These are phyloP conservation scores for Spialia ferax DNA, from an alignment of 2,888 invertebrate species.

Conservation along the genomic window DNA sequence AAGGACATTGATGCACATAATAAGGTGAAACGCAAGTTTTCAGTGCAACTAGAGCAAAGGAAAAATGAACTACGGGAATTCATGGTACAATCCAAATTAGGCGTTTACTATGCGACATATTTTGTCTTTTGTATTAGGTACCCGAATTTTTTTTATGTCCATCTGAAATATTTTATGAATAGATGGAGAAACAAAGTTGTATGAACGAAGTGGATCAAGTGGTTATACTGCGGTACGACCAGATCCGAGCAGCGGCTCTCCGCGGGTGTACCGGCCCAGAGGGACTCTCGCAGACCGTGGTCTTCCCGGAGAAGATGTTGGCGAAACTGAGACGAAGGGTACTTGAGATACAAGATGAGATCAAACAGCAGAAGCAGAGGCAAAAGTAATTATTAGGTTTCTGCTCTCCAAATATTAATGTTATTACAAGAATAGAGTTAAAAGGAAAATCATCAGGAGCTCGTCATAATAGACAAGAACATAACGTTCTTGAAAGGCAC, in stretches of 20 bases:
- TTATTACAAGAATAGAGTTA: too few species aligned
- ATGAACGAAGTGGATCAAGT: slow-evolving; percentile 92
- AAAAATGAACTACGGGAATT: slow-evolving; percentile 88
- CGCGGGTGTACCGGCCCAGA: slow-evolving; percentile 72
- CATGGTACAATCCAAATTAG: slow-evolving; percentile 77
- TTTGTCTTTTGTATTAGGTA: too few species aligned
- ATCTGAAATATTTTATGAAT: not conserved
- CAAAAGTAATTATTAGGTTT: slow-evolving; percentile 87
- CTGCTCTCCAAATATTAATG: too few species aligned
- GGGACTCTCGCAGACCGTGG: slow-evolving; percentile 80
- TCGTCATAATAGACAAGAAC: too few species aligned
- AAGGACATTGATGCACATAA: slow-evolving; percentile 87
- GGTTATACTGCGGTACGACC: slow-evolving; percentile 89
- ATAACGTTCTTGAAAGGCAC: too few species aligned
- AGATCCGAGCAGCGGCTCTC: slow-evolving; percentile 85
- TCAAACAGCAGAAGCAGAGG: slow-evolving; percentile 86
- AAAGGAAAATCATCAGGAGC: too few species aligned
- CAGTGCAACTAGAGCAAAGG: slow-evolving; percentile 82
- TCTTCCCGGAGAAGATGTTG: slow-evolving; percentile 89
- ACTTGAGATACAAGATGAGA: slow-evolving; percentile 88
- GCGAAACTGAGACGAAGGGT: slow-evolving; percentile 87
- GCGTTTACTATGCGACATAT: too few species aligned
- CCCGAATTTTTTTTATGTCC: not conserved
- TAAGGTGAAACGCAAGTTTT: slow-evolving; percentile 85
- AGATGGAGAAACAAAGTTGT: slow-evolving; percentile 91